Evolutionary conservation across 2,888 invertebrate species (phyloP).

Genomic region (Lasioglossum lativentre): DNA sequence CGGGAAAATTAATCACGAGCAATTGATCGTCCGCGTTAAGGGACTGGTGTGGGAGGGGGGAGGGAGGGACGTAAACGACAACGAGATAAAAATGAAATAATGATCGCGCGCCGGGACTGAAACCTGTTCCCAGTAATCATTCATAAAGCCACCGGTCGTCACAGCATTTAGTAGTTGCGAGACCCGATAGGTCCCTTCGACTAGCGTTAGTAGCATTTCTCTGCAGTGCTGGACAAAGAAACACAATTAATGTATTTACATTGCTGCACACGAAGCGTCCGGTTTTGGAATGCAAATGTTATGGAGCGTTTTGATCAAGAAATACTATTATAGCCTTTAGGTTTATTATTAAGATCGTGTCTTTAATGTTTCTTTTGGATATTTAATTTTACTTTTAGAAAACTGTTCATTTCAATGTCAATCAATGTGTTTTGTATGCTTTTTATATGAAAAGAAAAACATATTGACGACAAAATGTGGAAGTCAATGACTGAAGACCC

Average conservation of each 20-base stretch:
- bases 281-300: background rate
- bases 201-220: background rate
- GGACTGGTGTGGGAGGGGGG: background rate
- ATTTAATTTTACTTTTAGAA: too few species aligned
- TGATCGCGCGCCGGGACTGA: slow-evolving; percentile 22
- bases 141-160: slow-evolving; percentile 43
- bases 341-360: too few species aligned
- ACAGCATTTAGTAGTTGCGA: slow-evolving; percentile 16
- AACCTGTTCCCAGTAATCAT: slow-evolving; percentile 50
- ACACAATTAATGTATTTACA: too few species aligned
- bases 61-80: slow-evolving; percentile 6
- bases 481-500: too few species aligned
- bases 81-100: slow-evolving; percentile 28
- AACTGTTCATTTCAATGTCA: too few species aligned
- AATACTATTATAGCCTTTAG: too few species aligned
- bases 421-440: too few species aligned
- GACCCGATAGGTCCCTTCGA: background rate
- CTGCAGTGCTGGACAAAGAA: background rate
- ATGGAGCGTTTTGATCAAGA: too few species aligned
- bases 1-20: background rate
- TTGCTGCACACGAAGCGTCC: background rate
- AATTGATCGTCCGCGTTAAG: slow-evolving; percentile 18
- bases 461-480: too few species aligned
- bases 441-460: too few species aligned
- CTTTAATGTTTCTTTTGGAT: too few species aligned